Conservation (phyloP, 1,140 invertebrate genomes). For the Orchesella cincta region DNA sequence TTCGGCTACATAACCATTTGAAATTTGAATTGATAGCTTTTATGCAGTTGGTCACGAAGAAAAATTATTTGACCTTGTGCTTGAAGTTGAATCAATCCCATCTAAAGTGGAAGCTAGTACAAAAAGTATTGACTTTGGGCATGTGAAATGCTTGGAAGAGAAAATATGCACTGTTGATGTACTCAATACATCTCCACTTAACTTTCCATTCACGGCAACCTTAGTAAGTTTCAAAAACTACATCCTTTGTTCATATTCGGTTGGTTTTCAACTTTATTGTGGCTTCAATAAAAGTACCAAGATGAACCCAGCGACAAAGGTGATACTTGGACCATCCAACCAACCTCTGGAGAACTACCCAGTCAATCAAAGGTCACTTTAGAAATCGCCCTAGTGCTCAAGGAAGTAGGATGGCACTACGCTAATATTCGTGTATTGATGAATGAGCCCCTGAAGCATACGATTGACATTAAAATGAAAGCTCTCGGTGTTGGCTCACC, state of each 20-base stretch:
- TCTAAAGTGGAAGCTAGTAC: conserved; percentile 2
- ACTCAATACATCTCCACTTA: conserved; percentile 5
- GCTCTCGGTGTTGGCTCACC: not conserved
- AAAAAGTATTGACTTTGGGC: conserved; percentile 4
- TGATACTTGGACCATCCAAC: not conserved
- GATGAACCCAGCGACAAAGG: not conserved
- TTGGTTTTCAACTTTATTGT: not conserved
- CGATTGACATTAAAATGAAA: not conserved
- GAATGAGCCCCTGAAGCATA: not conserved
- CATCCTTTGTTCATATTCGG: no score
- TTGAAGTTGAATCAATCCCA: not conserved
- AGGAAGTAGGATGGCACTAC: not conserved
- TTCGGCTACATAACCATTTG: not conserved
- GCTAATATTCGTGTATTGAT: not conserved
- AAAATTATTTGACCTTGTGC: not conserved
- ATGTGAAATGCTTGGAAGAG: not conserved
- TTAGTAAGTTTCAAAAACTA: not conserved
- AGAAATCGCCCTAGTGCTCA: not conserved
- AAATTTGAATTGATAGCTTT: not conserved
- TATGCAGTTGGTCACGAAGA: not conserved
- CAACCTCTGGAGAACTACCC: not conserved
- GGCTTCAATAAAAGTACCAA: not conserved
- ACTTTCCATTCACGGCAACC: not conserved
- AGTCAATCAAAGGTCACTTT: not conserved
- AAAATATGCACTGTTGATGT: not conserved